Evolutionary conservation across 2,888 invertebrate genomes (phyloP).

Genomic region (Nasonia oneida): DNA sequence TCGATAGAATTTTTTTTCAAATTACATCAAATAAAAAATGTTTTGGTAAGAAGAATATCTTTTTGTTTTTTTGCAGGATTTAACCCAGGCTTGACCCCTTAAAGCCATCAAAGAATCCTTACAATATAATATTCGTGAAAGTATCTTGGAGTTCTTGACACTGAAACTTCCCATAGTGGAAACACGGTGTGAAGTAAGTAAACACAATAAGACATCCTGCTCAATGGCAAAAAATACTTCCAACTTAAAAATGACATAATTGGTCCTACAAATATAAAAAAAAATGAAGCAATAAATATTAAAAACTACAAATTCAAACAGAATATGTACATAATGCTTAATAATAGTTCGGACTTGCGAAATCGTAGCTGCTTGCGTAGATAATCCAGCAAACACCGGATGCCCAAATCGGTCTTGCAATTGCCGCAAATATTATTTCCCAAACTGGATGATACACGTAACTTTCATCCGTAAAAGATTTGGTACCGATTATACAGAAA

Average conservation of each 20-base stretch:
- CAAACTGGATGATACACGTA: conserved; percentile 74
- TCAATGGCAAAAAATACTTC: conserved; percentile 65
- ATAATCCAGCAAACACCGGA: conserved; percentile 80
- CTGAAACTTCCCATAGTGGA: conserved; percentile 57
- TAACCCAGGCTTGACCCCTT: no score
- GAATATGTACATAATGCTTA: neutral
- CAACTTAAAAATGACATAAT: conserved; percentile 64
- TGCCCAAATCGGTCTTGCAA: conserved; percentile 79
- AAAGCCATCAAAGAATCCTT: neutral
- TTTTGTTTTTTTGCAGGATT: no score
- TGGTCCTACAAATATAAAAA: conserved; percentile 60
- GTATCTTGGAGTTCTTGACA: conserved; percentile 54
- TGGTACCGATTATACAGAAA: conserved; percentile 61
- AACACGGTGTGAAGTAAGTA: conserved; percentile 66
- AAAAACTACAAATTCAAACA: neutral
- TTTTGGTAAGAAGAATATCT: no score
- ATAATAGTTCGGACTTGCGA: conserved; percentile 76
- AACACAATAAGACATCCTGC: conserved; percentile 66
- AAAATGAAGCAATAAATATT: neutral
- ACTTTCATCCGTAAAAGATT: conserved; percentile 70
- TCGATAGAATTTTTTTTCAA: no score
- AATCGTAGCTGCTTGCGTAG: conserved; percentile 79
- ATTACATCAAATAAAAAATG: no score
- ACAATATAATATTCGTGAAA: conserved; percentile 53
- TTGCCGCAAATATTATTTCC: conserved; percentile 77